phyloP scores from a whole-genome alignment of 2,888 invertebrate species.

The Apocheima hispidaria region DNA sequence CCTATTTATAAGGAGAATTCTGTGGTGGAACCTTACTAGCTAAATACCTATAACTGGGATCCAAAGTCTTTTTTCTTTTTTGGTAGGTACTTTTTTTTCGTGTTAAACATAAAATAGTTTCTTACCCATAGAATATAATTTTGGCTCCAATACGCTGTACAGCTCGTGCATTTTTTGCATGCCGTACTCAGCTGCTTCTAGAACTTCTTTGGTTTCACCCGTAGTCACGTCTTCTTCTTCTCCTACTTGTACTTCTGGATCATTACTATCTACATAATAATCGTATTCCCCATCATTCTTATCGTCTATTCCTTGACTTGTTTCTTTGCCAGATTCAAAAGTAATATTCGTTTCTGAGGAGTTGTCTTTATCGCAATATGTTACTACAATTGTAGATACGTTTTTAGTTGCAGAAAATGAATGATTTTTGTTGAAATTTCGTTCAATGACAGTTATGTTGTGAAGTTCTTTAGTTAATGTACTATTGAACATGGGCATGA shows the following conservation, averaged over 20 bases:
- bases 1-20: too few relatives aligned
- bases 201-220: conserved; percentile 78
- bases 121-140: conserved; percentile 89
- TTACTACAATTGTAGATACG: conserved; percentile 76
- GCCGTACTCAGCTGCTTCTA: conserved; percentile 89
- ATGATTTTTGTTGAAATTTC: conserved; percentile 71
- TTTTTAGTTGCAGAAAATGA: conserved; percentile 73
- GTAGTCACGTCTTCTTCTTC: conserved; percentile 55
- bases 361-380: conserved; percentile 76
- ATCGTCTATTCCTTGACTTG: conserved; percentile 37
- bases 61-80: too few relatives aligned
- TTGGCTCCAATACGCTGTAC: conserved; percentile 88
- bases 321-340: conserved; percentile 46
- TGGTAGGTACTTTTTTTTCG: too few relatives aligned
- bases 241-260: conserved; percentile 43
- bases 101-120: conserved; percentile 16
- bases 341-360: conserved; percentile 57
- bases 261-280: conserved; percentile 50
- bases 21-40: too few relatives aligned
- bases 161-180: conserved; percentile 89
- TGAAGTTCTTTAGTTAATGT: conserved; percentile 75
- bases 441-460: conserved; percentile 78
- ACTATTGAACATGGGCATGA: conserved; percentile 79
- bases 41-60: too few relatives aligned
- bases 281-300: conserved; percentile 46